Evolutionary conservation across 2,888 invertebrate genomes (phyloP), one percentile per base, ranked within the genome.

Genomic region (Trachelus tabidus): DNA sequence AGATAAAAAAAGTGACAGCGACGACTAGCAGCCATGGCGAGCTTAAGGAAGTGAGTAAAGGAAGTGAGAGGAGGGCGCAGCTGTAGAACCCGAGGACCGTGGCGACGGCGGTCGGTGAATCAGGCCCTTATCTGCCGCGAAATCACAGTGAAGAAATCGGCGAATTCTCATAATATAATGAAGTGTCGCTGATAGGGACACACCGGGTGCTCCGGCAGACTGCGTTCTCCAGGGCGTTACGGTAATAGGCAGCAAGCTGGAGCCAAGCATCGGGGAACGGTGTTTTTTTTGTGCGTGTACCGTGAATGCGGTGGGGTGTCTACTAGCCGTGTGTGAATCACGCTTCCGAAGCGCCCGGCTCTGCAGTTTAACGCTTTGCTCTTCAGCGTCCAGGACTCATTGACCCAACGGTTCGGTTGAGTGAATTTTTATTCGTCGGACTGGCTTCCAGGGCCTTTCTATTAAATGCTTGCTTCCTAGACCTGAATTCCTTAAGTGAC

Each of bases 311-410:
- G 76, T 81, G 85, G 86, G 85, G 85, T 87, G 84, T 82, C 83
- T 84, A 83, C 83, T 56, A 84, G 83, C 87, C 87, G 88, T 89
- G 87, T 82, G 88, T 89, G 89, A 89, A 87, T 89, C 89, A 89
- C 89, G 86, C 88, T 87, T 77, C 79, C 76, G 81, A 83, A 84
- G 85, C 83, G 84, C 85, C 86, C 85, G 85, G 83, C 86, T 84
- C 82, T 84, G 84, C 87, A 81, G 86, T 83, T 74, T 74, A 12
- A 33, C 74, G 35, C 34, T 31, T 71, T 34, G 74, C 34, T 74
- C 74, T 74, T 34, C 83, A 79, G 78, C 79, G 73, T 73, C 33
- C 23, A 37, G 23, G 56, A 56, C 56, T 56, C 23, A 23, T 56
- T 56, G 56, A 56, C 56, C 56, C 23, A 56, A 15, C 56, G 23